These are phyloP conservation scores for Enteromius viviparus DNA, from an alignment of 2,797 vertebrate genomes.

Conservation along the genomic window DNA sequence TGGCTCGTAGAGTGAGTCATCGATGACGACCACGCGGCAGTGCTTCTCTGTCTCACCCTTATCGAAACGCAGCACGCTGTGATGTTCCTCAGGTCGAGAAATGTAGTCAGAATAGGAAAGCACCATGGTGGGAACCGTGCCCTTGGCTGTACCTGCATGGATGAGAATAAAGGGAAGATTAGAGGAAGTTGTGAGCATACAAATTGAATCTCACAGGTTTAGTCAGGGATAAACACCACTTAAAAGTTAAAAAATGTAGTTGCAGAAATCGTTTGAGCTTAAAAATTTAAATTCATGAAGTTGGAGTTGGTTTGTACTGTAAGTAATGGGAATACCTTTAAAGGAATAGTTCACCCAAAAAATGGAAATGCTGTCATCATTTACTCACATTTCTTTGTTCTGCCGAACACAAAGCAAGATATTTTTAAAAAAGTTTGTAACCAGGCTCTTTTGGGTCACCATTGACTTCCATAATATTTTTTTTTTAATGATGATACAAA, in stretches of 20 bases:
- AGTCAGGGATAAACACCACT: not conserved
- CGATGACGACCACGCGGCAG: conserved; percentile 89
- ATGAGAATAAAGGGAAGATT: conserved; percentile 53
- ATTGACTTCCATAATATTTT: too few relatives aligned
- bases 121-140: conserved; percentile 88
- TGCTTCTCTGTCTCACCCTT: conserved; percentile 85
- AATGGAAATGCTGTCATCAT: too few relatives aligned
- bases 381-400: too few relatives aligned
- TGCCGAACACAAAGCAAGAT: too few relatives aligned
- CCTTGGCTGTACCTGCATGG: conserved; percentile 82
- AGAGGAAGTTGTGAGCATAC: conserved; percentile 24
- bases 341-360: too few relatives aligned
- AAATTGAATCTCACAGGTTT: not conserved
- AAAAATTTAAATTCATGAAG: not conserved
- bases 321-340: not conserved
- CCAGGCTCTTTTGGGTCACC: too few relatives aligned
- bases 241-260: not conserved
- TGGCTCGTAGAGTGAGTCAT: conserved; percentile 92
- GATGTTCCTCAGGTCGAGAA: conserved; percentile 90
- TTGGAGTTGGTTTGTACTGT: not conserved
- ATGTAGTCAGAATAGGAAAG: conserved; percentile 98
- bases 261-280: not conserved
- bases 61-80: conserved; percentile 89
- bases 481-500: too few relatives aligned
- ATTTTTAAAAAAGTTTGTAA: too few relatives aligned